These are phyloP conservation scores for Nebria ingens DNA, from an alignment of 1,140 invertebrate genomes.

Conservation along the genomic window DNA sequence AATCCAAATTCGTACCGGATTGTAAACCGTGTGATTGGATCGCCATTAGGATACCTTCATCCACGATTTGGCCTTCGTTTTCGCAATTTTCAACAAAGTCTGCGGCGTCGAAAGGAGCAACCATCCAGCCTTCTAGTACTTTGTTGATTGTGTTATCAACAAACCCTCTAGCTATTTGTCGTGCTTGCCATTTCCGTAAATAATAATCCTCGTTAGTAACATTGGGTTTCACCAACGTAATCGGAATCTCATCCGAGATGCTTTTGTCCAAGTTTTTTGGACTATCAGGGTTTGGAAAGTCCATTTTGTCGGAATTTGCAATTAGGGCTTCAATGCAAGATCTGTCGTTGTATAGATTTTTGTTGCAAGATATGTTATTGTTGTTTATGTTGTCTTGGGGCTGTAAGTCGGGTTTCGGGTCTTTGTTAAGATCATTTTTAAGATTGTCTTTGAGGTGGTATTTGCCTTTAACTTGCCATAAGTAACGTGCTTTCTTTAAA, in stretches of 20 bases:
- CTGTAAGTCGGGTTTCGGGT: constrained; percentile 16
- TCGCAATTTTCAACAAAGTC: constrained; percentile 42
- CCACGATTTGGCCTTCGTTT: constrained; percentile 46
- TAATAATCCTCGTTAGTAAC: constrained; percentile 39
- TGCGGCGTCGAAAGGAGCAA: constrained; percentile 41
- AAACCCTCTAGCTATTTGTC: constrained; percentile 56
- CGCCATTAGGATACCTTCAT: constrained; percentile 55
- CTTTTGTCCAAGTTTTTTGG: constrained; percentile 19
- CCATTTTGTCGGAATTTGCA: constrained; percentile 22
- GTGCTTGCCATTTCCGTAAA: constrained; percentile 52
- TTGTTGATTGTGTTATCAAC: constrained; percentile 63
- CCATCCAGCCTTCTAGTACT: constrained; percentile 50
- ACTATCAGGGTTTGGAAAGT: constrained; percentile 20
- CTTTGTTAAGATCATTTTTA: constrained; percentile 19
- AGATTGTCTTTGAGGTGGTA: constrained; percentile 39
- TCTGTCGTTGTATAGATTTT: constrained; percentile 19
- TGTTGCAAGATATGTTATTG: constrained; percentile 13
- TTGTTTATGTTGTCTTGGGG: constrained; percentile 1
- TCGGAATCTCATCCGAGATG: constrained; percentile 25
- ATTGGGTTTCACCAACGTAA: constrained; percentile 23
- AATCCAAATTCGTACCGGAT: constrained; percentile 14
- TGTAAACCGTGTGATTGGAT: constrained; percentile 51
- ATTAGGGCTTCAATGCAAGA: constrained; percentile 23
- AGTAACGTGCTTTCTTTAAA: constrained; percentile 50
- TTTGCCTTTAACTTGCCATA: constrained; percentile 54